Evolutionary conservation across 2,888 invertebrate genomes (phyloP).

Genomic region (Sericinus montela): DNA sequence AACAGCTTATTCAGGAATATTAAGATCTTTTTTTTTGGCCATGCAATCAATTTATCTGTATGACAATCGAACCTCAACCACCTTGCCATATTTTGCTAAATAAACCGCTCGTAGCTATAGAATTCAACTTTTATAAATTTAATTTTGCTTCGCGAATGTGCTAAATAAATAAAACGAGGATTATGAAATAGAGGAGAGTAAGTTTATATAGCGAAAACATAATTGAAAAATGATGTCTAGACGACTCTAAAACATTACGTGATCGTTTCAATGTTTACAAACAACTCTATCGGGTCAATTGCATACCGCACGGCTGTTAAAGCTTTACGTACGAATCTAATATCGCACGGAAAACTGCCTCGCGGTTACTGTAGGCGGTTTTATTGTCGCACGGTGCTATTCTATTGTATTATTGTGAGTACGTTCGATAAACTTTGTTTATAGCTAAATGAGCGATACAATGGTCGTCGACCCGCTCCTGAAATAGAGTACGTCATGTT

Average conservation of each 20-base stretch:
- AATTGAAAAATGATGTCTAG: conserved; percentile 15
- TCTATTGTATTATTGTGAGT: conserved; percentile 57
- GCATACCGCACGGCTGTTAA: conserved; percentile 12
- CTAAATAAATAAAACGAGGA: no score
- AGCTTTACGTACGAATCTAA: conserved; percentile 21
- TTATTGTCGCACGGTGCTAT: conserved; percentile 60
- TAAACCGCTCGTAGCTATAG: no score
- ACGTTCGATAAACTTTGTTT: conserved; percentile 76
- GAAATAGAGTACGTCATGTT: conserved; percentile 51
- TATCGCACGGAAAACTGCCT: conserved; percentile 35
- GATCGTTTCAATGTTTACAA: conserved; percentile 15
- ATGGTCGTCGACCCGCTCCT: conserved; percentile 58
- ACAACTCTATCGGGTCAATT: conserved; percentile 19
- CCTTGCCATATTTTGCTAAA: no score
- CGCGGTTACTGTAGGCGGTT: conserved; percentile 42
- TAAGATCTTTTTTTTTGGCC: no score
- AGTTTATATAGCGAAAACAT: neutral
- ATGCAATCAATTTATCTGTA: no score
- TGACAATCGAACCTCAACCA: no score
- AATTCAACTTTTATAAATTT: no score
- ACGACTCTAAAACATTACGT: conserved; percentile 8
- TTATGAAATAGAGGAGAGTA: no score
- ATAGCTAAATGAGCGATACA: conserved; percentile 71
- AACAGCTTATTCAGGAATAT: no score
- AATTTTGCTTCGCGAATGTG: no score